Percentiles rank a stretch among this genome's conserved stretches.
These are phyloP conservation scores for Ferrisia virgata DNA, from an alignment of 2,888 invertebrate genomes.

Conservation along the genomic window DNA sequence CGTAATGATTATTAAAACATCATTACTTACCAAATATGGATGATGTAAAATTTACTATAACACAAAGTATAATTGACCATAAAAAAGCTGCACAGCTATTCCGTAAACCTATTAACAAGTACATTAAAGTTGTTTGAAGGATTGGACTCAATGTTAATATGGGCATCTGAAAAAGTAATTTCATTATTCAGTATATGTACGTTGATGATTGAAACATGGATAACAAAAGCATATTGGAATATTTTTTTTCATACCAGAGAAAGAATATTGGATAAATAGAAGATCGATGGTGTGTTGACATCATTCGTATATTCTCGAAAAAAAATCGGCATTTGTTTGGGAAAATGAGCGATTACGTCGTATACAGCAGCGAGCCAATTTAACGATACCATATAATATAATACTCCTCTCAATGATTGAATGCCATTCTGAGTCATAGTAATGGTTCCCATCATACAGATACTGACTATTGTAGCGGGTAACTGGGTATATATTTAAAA, in stretches of 20 bases:
- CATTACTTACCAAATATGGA: too few species aligned
- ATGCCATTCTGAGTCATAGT: constrained; percentile 74
- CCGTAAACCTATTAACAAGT: too few species aligned
- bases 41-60: too few species aligned
- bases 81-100: too few species aligned
- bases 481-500: background rate
- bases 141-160: too few species aligned
- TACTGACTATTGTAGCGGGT: constrained; percentile 61
- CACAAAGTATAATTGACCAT: too few species aligned
- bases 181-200: too few species aligned
- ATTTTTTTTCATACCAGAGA: constrained; percentile 64
- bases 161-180: too few species aligned
- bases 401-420: constrained; percentile 80
- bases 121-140: too few species aligned
- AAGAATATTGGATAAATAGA: constrained; percentile 74
- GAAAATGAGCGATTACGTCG: constrained; percentile 78
- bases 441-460: constrained; percentile 76
- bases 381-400: constrained; percentile 84
- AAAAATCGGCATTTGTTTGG: constrained; percentile 74
- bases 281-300: constrained; percentile 73
- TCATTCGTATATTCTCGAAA: constrained; percentile 78
- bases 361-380: constrained; percentile 90
- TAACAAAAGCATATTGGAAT: too few species aligned
- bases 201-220: too few species aligned
- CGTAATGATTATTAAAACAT: too few species aligned